Base-by-base conservation (phyloP, 2,888 invertebrate species). In the Anagyrus pseudococci region DNA sequence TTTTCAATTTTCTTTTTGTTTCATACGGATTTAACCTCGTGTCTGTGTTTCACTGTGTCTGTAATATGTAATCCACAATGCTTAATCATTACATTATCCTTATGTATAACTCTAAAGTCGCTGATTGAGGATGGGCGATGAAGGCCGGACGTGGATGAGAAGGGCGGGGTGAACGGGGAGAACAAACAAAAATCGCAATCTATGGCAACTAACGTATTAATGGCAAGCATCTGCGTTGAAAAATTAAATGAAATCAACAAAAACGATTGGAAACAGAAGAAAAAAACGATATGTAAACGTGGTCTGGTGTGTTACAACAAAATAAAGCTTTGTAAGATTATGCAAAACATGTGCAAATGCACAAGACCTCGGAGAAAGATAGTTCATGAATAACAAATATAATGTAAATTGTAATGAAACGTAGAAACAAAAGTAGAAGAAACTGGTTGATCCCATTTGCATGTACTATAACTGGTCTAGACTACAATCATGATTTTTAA, bases 181-280 rank as follows among this genome's bases (percentile, higher is more conserved):
- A 67, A 65, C 67, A 67, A 69, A 70, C 62, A 58, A 57, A 70
- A 69, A 71, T 67, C 66, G 67, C 69, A 68, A 70, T 70, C 75
- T 78, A 78, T 78, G 78, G 78, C 77, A 77, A 76, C 76, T 76
- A 76, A 73, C 70, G 67, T 75, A 75, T 68, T 74, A 76, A 78
- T 78, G 77, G 77, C 77, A 78, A 78, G 77, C 77, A 74, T 73
- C 53, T 73, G 71, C 71, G 69, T 67, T 70, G 56, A 61, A 48
- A 64, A 65, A 33, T n/a, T n/a, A n/a, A n/a, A n/a, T n/a, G n/a
- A n/a, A n/a, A n/a, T n/a, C n/a, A n/a, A n/a, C n/a, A n/a, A n/a
- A n/a, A n/a, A n/a, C n/a, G 40, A 67, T 57, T 59, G 26, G 56
- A 50, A 40, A 61, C 23, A 40, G 41, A 44, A 48, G 48, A 59